Evolutionary conservation across 2,797 vertebrate species (phyloP).

Genomic region (Enteromius paludinosus): DNA sequence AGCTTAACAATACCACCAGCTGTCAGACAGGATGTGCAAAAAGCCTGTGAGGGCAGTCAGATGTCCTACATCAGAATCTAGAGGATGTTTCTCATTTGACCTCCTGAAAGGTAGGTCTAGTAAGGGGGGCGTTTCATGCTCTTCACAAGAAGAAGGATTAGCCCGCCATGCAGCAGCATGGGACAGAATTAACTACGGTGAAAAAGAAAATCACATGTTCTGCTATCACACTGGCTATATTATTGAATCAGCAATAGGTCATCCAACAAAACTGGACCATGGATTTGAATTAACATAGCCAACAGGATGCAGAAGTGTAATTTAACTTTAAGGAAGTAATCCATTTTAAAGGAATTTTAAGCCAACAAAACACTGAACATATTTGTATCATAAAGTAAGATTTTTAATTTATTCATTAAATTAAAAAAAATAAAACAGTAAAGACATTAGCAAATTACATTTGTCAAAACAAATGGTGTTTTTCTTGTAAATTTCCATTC

Average conservation of each 20-base stretch:
- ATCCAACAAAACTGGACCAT: background rate
- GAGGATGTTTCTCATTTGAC: conserved; percentile 55
- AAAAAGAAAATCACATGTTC: conserved; percentile 55
- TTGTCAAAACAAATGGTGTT: background rate
- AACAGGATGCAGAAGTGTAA: background rate
- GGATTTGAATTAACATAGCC: background rate
- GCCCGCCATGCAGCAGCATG: conserved; percentile 20
- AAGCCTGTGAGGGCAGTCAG: conserved; percentile 49
- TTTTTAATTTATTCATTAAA: background rate
- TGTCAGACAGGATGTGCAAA: conserved; percentile 56
- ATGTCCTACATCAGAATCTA: conserved; percentile 48
- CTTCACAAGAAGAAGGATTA: conserved; percentile 68
- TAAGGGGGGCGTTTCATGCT: conserved; percentile 64
- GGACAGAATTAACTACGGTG: conserved; percentile 52
- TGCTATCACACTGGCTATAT: conserved; percentile 45
- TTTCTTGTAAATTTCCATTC: background rate
- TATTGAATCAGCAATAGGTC: conserved; percentile 12
- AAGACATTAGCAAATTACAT: too few relatives aligned
- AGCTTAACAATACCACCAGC: conserved; percentile 36
- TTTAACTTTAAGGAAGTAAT: background rate
- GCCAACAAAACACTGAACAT: background rate
- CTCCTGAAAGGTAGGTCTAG: conserved; percentile 35
- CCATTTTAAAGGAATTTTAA: background rate
- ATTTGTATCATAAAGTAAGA: background rate
- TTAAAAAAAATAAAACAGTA: background rate